Evolutionary conservation across 1,140 invertebrate genomes (phyloP).

Genomic region (Caenorhabditis briggsae): DNA sequence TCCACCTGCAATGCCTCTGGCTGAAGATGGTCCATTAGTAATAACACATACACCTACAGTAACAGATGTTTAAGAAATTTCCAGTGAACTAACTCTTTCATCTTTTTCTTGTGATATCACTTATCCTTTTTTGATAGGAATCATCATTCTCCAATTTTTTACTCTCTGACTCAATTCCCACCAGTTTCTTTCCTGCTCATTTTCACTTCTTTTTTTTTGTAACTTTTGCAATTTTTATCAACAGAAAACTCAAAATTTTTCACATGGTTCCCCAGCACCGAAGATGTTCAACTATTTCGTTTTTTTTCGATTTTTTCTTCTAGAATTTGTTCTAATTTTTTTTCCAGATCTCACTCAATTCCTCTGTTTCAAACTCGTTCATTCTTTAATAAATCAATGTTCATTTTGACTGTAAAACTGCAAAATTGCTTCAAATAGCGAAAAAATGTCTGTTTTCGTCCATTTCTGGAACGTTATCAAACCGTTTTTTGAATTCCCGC

Average conservation of each 20-base stretch:
- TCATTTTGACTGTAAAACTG: no score
- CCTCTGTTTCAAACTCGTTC: slow-evolving; percentile 10
- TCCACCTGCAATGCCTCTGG: slow-evolving; percentile 57
- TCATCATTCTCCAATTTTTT: slow-evolving; percentile 24
- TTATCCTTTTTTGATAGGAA: slow-evolving; percentile 42
- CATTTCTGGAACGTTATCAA: no score
- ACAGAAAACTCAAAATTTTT: neutral
- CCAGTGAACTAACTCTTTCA: neutral
- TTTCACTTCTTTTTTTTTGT: slow-evolving; percentile 27
- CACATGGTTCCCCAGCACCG: no score
- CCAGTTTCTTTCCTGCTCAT: slow-evolving; percentile 52
- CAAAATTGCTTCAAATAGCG: no score
- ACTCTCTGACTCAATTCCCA: neutral
- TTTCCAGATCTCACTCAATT: slow-evolving; percentile 45
- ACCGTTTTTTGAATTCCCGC: no score
- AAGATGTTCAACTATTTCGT: neutral
- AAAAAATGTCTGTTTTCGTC: no score
- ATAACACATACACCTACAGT: slow-evolving; percentile 59
- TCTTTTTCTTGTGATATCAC: slow-evolving; percentile 47
- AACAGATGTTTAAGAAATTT: slow-evolving; percentile 58
- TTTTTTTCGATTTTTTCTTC: neutral
- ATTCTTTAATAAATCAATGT: neutral
- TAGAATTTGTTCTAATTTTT: slow-evolving; percentile 39
- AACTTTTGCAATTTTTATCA: neutral
- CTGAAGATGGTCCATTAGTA: slow-evolving; percentile 61